These are phyloP conservation scores for Brevimyrus niger DNA, from an alignment of 2,113 vertebrate species.

Conservation along the genomic window DNA sequence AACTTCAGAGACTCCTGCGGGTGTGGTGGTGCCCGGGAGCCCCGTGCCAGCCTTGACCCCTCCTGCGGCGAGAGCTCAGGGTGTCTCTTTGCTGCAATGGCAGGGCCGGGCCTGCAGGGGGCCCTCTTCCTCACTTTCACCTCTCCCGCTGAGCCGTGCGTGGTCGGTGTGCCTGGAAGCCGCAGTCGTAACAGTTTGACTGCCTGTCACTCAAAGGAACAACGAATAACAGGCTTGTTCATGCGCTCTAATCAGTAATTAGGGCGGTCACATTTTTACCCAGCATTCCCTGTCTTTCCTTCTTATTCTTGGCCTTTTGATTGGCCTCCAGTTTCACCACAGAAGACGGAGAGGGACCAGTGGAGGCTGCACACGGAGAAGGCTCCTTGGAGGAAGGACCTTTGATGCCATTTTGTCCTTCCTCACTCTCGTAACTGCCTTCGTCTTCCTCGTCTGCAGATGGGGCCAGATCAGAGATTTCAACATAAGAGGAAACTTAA, in stretches of 20 bases:
- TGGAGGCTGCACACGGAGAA: conserved; percentile 49
- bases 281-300: conserved; percentile 83
- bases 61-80: conserved; percentile 47
- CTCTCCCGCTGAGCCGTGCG: conserved; percentile 62
- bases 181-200: conserved; percentile 8
- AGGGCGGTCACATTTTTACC: conserved; percentile 52
- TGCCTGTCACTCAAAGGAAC: background rate
- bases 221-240: background rate
- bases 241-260: background rate
- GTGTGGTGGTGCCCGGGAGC: conserved; percentile 45
- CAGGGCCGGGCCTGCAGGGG: conserved; percentile 41
- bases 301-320: conserved; percentile 94
- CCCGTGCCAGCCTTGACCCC: conserved; percentile 52
- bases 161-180: conserved; percentile 63
- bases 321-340: conserved; percentile 95
- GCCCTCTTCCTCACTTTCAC: conserved; percentile 82
- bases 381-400: conserved; percentile 52
- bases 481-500: background rate
- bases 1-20: conserved; percentile 48
- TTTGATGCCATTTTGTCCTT: conserved; percentile 57
- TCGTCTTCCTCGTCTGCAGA: conserved; percentile 66
- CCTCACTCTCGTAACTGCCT: conserved; percentile 76
- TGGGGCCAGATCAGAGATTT: background rate
- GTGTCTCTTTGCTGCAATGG: conserved; percentile 49
- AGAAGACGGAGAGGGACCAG: conserved; percentile 82